Evolutionary conservation across 2,797 vertebrate species (phyloP).

Genomic region (Scomberomorus guttatus): DNA sequence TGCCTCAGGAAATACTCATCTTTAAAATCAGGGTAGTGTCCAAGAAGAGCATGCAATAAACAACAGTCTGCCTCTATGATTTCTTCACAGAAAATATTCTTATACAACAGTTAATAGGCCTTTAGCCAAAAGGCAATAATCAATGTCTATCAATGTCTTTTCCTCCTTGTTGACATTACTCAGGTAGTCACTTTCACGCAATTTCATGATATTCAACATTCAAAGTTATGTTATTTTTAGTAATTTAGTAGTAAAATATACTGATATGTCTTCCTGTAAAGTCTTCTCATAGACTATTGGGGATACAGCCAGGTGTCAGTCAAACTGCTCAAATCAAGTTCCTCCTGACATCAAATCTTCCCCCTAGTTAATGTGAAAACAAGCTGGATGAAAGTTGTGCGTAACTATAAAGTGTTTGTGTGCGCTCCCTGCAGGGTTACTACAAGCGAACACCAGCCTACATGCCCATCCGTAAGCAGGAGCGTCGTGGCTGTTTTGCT

Average conservation of each 20-base stretch:
- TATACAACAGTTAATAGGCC: constrained; percentile 19
- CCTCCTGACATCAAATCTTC: background rate
- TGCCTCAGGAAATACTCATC: constrained; percentile 37
- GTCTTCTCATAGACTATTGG: no score
- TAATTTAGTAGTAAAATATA: background rate
- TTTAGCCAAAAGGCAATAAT: constrained; percentile 10
- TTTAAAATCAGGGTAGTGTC: constrained; percentile 35
- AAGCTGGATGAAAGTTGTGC: background rate
- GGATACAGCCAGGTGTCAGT: background rate
- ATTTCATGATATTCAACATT: constrained; percentile 1
- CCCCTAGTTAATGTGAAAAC: background rate
- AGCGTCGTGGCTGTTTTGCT: constrained; percentile 88
- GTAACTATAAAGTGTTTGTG: background rate
- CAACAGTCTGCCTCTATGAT: constrained; percentile 19
- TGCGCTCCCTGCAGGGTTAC: constrained; percentile 86
- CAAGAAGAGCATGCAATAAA: constrained; percentile 12
- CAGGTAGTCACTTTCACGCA: background rate
- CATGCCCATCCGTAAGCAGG: constrained; percentile 90
- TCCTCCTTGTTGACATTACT: constrained; percentile 1
- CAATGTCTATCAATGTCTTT: constrained; percentile 7
- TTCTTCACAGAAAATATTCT: constrained; percentile 18
- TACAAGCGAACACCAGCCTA: constrained; percentile 92
- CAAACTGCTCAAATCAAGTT: background rate
- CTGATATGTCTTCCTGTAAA: background rate
- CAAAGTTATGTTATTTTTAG: background rate